These are phyloP conservation scores for Diglossa brunneiventris DNA, from an alignment of 2,113 vertebrate species.

Conservation along the genomic window DNA sequence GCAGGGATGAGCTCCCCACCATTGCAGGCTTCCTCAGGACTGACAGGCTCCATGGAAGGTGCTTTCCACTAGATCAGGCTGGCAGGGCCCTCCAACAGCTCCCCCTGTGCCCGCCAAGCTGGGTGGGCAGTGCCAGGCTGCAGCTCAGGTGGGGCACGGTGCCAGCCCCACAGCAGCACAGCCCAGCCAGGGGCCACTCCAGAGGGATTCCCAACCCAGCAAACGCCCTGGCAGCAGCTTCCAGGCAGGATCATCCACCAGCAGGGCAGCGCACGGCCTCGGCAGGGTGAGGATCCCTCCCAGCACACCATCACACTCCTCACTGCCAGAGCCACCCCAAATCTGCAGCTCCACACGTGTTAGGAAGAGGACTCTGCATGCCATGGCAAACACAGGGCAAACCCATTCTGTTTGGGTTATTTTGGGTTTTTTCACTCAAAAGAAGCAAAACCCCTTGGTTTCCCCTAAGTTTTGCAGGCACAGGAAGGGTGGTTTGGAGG, in stretches of 20 bases:
- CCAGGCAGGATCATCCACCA: fast-evolving
- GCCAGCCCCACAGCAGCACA: neutral
- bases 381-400: neutral
- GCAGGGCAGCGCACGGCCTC: fast-evolving
- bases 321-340: neutral
- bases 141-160: neutral
- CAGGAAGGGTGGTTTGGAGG: neutral
- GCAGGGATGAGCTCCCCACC: fast-evolving
- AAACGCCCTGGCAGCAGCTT: fast-evolving
- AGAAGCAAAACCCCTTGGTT: neutral
- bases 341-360: fast-evolving
- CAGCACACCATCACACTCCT: neutral
- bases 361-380: neutral
- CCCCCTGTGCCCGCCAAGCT: neutral
- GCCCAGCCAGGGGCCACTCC: neutral
- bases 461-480: neutral
- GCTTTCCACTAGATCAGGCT: neutral
- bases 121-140: neutral
- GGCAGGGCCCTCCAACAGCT: neutral
- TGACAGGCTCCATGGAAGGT: neutral
- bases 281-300: fast-evolving
- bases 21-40: fast-evolving
- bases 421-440: neutral
- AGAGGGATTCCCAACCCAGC: neutral
- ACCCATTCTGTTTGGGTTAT: neutral